These are phyloP conservation scores for Luperina nickerlii DNA, from an alignment of 2,888 invertebrate species.

Conservation along the genomic window DNA sequence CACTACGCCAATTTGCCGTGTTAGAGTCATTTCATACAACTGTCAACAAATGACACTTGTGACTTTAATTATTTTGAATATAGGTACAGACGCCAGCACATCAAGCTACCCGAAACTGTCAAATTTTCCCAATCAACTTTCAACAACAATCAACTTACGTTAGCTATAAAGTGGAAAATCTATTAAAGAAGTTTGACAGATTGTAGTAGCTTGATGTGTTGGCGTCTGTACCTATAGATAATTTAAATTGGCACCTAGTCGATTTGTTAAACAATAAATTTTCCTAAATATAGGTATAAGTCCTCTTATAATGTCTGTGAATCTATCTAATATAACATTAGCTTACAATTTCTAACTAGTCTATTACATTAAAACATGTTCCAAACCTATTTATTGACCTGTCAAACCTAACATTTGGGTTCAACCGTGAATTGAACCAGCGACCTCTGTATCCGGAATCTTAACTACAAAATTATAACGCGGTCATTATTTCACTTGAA, in stretches of 20 bases:
- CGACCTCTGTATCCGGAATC: constrained; percentile 34
- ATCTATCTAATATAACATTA: background rate
- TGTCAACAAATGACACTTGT: too few relatives aligned
- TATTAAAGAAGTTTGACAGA: too few relatives aligned
- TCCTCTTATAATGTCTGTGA: background rate
- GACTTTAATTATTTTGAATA: too few relatives aligned
- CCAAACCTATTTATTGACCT: background rate
- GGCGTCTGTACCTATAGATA: too few relatives aligned
- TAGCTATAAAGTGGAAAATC: too few relatives aligned
- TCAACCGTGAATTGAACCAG: constrained; percentile 38
- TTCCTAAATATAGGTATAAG: background rate
- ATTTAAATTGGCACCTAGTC: background rate
- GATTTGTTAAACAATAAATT: background rate
- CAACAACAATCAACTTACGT: too few relatives aligned
- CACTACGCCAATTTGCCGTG: background rate
- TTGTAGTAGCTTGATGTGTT: too few relatives aligned
- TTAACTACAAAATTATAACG: constrained; percentile 38
- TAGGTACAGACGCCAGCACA: too few relatives aligned
- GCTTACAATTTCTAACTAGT: background rate
- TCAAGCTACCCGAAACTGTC: too few relatives aligned
- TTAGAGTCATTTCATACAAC: background rate
- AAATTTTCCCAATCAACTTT: too few relatives aligned
- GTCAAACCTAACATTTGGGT: constrained; percentile 33
- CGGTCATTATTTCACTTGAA: constrained; percentile 35
- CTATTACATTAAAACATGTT: background rate